Evolutionary conservation across 2,113 vertebrate genomes (phyloP).

Genomic region (Eptesicus fuscus): DNA sequence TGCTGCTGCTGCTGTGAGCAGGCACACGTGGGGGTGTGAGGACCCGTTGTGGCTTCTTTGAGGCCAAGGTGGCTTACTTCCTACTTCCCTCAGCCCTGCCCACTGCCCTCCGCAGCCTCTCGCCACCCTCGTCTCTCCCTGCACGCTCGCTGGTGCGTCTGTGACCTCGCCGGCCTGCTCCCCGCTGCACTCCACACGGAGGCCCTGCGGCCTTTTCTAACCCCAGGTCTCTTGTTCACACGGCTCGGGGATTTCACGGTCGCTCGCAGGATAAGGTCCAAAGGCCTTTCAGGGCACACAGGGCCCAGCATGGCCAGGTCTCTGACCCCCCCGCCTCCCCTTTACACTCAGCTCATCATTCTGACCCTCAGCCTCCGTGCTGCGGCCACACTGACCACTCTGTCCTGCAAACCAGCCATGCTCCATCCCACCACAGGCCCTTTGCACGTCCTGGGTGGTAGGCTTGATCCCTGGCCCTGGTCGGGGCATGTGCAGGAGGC

Average conservation of each 20-base stretch:
- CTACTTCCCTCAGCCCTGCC: not conserved
- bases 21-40: no score
- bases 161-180: not conserved
- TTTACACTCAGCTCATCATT: not conserved
- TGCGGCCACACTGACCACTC: not conserved
- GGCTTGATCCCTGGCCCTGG: no score
- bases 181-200: not conserved
- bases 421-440: not conserved
- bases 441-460: not conserved
- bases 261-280: not conserved
- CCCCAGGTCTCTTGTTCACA: no score
- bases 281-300: not conserved
- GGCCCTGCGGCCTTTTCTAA: not conserved
- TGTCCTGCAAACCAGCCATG: not conserved
- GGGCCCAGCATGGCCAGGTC: not conserved
- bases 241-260: no score
- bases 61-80: not conserved
- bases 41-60: not conserved
- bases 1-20: no score
- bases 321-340: rapidly evolving
- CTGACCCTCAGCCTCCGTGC: not conserved
- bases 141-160: no score
- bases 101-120: no score
- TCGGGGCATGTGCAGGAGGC: no score
- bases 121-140: not conserved